These are phyloP conservation scores for Drosophila pallidifrons DNA, from an alignment of 1,140 invertebrate genomes.

Conservation along the genomic window DNA sequence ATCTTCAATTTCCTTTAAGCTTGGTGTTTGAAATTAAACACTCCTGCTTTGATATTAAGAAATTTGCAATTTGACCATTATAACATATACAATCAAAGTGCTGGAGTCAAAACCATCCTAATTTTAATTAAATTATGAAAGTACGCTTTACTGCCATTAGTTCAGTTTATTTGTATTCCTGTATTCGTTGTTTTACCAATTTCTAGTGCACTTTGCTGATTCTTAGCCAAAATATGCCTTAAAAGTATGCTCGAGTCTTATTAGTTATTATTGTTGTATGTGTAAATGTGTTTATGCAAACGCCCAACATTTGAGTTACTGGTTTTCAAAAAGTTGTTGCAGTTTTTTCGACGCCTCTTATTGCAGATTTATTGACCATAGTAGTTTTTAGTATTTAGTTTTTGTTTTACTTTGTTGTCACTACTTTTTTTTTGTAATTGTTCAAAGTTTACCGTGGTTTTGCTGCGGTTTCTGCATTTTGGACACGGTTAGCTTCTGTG, in stretches of 20 bases:
- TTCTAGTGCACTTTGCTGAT: constrained; percentile 12
- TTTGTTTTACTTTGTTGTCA: constrained; percentile 23
- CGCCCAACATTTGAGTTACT: constrained; percentile 40
- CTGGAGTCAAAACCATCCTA: no score
- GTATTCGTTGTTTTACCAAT: no score
- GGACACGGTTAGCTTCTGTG: constrained; percentile 64
- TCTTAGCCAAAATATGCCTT: constrained; percentile 51
- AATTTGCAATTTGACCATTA: no score
- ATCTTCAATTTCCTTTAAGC: no score
- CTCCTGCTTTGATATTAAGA: no score
- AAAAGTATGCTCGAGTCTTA: constrained; percentile 75
- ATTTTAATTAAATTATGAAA: constrained; percentile 75
- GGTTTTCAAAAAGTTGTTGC: not conserved
- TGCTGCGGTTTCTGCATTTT: constrained; percentile 77
- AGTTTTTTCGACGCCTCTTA: constrained; percentile 13
- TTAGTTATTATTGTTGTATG: constrained; percentile 71
- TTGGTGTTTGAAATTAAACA: no score
- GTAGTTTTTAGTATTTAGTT: constrained; percentile 66
- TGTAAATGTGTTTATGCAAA: constrained; percentile 69
- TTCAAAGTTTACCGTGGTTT: constrained; percentile 78
- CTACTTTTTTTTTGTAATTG: constrained; percentile 74
- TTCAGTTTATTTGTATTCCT: no score
- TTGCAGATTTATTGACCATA: constrained; percentile 77
- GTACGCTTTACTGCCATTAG: no score
- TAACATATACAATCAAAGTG: no score